Evolutionary conservation across 2,797 vertebrate genomes (phyloP).

Genomic region (Sebastes hopkinsi): DNA sequence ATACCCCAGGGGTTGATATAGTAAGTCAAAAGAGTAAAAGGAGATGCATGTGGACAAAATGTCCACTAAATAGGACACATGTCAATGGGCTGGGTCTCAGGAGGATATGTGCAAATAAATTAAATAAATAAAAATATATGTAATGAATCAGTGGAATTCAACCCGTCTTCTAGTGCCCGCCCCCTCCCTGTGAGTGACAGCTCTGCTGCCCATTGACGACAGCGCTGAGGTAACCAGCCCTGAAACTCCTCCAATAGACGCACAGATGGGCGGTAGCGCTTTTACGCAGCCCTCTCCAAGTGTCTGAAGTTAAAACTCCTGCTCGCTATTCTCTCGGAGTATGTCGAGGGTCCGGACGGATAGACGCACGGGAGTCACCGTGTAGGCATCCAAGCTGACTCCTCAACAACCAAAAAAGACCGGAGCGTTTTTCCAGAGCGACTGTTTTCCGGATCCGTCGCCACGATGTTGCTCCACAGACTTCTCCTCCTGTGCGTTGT

Average conservation of each 20-base stretch:
- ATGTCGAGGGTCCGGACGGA: conserved; percentile 53
- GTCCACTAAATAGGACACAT: no score
- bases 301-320: conserved; percentile 82
- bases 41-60: no score
- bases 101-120: no score
- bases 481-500: conserved; percentile 68
- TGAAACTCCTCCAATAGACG: conserved; percentile 64
- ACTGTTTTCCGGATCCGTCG: conserved; percentile 12
- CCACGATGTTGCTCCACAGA: conserved; percentile 64
- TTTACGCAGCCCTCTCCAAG: conserved; percentile 64
- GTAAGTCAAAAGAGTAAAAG: no score
- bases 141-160: conserved; percentile 8
- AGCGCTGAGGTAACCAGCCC: conserved; percentile 39
- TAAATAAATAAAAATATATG: neutral
- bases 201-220: conserved; percentile 32
- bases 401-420: conserved; percentile 6
- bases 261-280: conserved; percentile 70
- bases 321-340: conserved; percentile 64
- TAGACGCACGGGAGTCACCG: conserved; percentile 18
- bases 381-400: conserved; percentile 38
- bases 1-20: no score
- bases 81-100: no score
- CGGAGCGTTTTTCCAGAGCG: neutral
- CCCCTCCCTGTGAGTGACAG: conserved; percentile 50
- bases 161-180: conserved; percentile 13